Evolutionary conservation across 2,113 vertebrate species (phyloP).

Genomic region (Etheostoma cragini): DNA sequence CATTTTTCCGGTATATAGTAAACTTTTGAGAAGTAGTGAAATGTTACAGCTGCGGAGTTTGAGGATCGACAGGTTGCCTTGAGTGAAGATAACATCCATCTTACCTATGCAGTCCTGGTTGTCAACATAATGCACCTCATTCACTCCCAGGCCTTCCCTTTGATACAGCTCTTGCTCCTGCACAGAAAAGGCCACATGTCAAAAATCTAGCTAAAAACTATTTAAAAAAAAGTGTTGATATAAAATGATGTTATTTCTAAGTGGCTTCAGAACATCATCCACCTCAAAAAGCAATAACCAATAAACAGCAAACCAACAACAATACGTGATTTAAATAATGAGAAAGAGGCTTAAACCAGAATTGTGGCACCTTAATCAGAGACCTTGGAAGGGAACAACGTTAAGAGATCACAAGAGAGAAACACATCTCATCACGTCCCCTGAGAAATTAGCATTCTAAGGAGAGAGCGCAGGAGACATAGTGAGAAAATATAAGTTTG

Average conservation of each 20-base stretch:
- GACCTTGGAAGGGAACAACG: slow-evolving; percentile 64
- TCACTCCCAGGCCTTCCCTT: slow-evolving; percentile 95
- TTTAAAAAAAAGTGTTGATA: neutral
- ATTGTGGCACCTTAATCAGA: slow-evolving; percentile 50
- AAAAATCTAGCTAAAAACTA: neutral
- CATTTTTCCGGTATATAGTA: neutral
- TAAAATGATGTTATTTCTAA: slow-evolving; percentile 5
- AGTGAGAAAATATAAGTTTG: slow-evolving; percentile 14
- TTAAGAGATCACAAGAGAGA: slow-evolving; percentile 67
- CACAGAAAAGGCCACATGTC: slow-evolving; percentile 44
- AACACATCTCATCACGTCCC: slow-evolving; percentile 56
- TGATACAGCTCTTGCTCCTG: slow-evolving; percentile 99
- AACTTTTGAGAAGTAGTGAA: neutral
- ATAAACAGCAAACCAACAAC: slow-evolving; percentile 25
- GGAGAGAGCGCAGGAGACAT: slow-evolving; percentile 44
- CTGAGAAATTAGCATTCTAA: slow-evolving; percentile 75
- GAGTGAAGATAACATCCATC: slow-evolving; percentile 40
- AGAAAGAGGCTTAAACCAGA: slow-evolving; percentile 34
- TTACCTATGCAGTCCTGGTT: slow-evolving; percentile 99
- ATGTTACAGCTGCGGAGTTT: neutral
- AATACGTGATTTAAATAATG: slow-evolving; percentile 34
- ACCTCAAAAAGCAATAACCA: slow-evolving; percentile 19
- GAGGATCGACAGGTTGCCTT: neutral
- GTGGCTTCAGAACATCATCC: neutral
- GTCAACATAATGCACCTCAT: slow-evolving; percentile 98